Evolutionary conservation across 2,113 vertebrate genomes (phyloP), one percentile per base, ranked within the genome.

Genomic region (Corythoichthys haematopterus): DNA sequence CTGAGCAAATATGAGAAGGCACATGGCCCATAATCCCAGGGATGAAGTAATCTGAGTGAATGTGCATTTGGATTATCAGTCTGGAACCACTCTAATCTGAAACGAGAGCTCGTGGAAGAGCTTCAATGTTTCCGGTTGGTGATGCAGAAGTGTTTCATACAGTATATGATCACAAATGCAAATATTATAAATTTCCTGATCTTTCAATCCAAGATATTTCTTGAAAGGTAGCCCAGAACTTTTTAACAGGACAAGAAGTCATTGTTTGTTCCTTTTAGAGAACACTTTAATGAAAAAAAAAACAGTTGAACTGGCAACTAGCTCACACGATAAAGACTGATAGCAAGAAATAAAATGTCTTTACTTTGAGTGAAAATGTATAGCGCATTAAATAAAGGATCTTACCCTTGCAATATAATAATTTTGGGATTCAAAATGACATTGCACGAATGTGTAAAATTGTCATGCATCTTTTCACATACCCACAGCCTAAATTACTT

Each of bases 51-150:
- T 84, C 82, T 84, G 83, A 80, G 72, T 51, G 20, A 80, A 83
- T 78, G 74, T 85, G 77, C 85, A 79, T 85, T 84, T 86, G 80
- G 86, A 87, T 89, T 86, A 88, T 75, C 51, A 71, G 51, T 84
- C 70, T 83, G 70, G 56, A 70, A 77, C 48, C 33, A 43, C 51
- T 84, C 65, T 83, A 81, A 86, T 85, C 75, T 82, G 46, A 80
- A 74, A 82, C 77, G 65, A 65, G 48, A 55, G 58, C 33, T 67
- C 55, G 66, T 57, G 38, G 60, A 50, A 64, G 66, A 80, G 71
- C 1, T 2, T 37, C 7, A 2, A 45, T 12, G 11, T 55, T 13
- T 55, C 53, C 33, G 53, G 28, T 20, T 10, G 13, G 33, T 6
- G 11, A 36, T 33, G 20, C 16, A 52, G 14, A 33, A 57, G 55